Conservation (phyloP, 2,888 invertebrate genomes). For the Encarsia formosa region DNA sequence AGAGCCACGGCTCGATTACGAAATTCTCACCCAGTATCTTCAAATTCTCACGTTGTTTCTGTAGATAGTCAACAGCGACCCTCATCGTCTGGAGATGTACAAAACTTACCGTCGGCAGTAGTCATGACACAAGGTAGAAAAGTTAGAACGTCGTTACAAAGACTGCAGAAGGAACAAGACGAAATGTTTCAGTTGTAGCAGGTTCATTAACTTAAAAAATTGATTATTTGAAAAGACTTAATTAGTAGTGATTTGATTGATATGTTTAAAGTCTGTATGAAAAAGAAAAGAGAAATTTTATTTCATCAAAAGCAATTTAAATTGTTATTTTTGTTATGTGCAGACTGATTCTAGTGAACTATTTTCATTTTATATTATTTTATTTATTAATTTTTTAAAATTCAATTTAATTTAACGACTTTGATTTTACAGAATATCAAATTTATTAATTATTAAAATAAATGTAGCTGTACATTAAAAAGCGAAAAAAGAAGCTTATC, state of each 20-base stretch:
- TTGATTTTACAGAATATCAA: too few relatives aligned
- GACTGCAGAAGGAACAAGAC: slow-evolving; percentile 80
- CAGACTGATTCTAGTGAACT: too few relatives aligned
- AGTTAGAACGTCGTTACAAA: slow-evolving; percentile 74
- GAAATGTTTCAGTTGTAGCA: slow-evolving; percentile 90
- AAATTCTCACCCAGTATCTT: slow-evolving; percentile 55
- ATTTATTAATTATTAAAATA: too few relatives aligned
- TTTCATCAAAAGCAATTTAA: too few relatives aligned
- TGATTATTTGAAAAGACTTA: slow-evolving; percentile 18
- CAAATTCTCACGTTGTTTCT: slow-evolving; percentile 46
- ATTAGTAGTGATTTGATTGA: too few relatives aligned
- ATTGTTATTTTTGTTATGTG: too few relatives aligned
- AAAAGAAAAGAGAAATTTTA: background rate
- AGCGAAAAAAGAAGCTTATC: too few relatives aligned
- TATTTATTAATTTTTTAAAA: too few relatives aligned
- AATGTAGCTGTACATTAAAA: too few relatives aligned
- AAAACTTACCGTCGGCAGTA: slow-evolving; percentile 54
- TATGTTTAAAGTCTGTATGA: background rate
- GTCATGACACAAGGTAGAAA: slow-evolving; percentile 77
- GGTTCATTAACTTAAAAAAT: slow-evolving; percentile 5
- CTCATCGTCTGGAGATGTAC: slow-evolving; percentile 56
- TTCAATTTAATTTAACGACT: background rate
- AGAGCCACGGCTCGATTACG: slow-evolving; percentile 57
- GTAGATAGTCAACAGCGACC: slow-evolving; percentile 45
- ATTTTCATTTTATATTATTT: too few relatives aligned